Evolutionary conservation across 2,113 vertebrate genomes (phyloP), one percentile per base, ranked within the genome.

Genomic region (Lepidothrix coronata): DNA sequence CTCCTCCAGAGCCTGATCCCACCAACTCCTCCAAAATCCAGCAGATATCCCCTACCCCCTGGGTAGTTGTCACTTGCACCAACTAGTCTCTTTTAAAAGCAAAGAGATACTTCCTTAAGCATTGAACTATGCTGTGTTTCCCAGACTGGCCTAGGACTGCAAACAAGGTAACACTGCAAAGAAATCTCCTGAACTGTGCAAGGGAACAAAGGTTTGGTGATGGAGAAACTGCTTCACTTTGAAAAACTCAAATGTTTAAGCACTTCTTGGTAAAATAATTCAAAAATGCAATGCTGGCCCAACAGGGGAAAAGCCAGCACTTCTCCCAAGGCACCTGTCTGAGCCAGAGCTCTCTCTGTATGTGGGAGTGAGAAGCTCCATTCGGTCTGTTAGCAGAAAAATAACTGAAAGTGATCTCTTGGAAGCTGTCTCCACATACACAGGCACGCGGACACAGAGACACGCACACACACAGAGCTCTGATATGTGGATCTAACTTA

Each of bases 331-430:
- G 72, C 85, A 92, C 52, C 39, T 91, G 68, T 74, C 76, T 57
- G 61, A 65, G 91, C 83, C 86, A 91, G 89, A 91, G 61, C 84
- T 16, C 37, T 5, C 62, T 23, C 80, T 71, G 39, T n/a, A 88
- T 55, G 94, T 95, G 92, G 90, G 93, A 95, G 84, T 83, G 79
- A 95, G 89, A 7, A 88, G 77, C 77, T 91, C 81, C 10, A 2
- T 15, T 91, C 55, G n/a, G 82, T 11, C 57, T 88, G 66, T 72
- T 55, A 88, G 71, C 57, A 88, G 81, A 57, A 93, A 91, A 96
- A 84, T 84, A 84, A 41, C 88, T 52, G 82, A 63, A 94, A 97
- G 79, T 77, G 88, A 78, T 88, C 79, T 80, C 78, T 7, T 96
- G 93, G 91, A 83, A 88, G 54, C 88, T 46, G 30, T 80, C 52